Conservation (phyloP, 2,888 invertebrate species). For the Polydrusus pterygomalis region DNA sequence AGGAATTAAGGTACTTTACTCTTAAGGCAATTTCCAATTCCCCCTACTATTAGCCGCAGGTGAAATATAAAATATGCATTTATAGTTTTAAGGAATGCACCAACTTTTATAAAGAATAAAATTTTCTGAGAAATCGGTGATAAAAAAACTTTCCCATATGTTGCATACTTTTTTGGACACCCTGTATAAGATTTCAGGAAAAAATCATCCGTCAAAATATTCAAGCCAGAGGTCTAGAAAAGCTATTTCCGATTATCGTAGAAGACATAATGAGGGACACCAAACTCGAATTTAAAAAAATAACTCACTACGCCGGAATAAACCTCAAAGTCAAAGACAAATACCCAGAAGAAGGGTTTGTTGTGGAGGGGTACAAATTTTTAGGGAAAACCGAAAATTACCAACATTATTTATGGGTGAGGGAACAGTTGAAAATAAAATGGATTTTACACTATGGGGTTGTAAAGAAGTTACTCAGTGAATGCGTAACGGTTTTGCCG, state of each 20-base stretch:
- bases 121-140: no score
- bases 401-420: slow-evolving; percentile 75
- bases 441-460: slow-evolving; percentile 79
- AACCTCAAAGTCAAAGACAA: slow-evolving; percentile 59
- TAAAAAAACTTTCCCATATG: no score
- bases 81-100: no score
- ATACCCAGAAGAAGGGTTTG: slow-evolving; percentile 76
- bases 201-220: slow-evolving; percentile 76
- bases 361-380: slow-evolving; percentile 76
- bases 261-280: slow-evolving; percentile 75
- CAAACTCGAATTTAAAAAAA: slow-evolving; percentile 75
- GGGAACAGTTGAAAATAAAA: slow-evolving; percentile 74
- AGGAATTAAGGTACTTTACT: no score
- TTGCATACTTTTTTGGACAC: no score
- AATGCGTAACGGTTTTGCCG: slow-evolving; percentile 74
- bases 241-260: slow-evolving; percentile 73
- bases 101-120: no score
- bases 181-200: slow-evolving; percentile 73
- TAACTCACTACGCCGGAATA: slow-evolving; percentile 68
- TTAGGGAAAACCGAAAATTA: slow-evolving; percentile 78
- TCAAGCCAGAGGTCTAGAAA: slow-evolving; percentile 74
- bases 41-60: no score
- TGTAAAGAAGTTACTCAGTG: slow-evolving; percentile 76
- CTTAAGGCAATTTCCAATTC: no score
- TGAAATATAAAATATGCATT: no score